A percentile compares a stretch with the other conserved stretches of the same genome.
Evolutionary conservation across 2,888 invertebrate species (phyloP).

Genomic region (Ornithoptera priamus): DNA sequence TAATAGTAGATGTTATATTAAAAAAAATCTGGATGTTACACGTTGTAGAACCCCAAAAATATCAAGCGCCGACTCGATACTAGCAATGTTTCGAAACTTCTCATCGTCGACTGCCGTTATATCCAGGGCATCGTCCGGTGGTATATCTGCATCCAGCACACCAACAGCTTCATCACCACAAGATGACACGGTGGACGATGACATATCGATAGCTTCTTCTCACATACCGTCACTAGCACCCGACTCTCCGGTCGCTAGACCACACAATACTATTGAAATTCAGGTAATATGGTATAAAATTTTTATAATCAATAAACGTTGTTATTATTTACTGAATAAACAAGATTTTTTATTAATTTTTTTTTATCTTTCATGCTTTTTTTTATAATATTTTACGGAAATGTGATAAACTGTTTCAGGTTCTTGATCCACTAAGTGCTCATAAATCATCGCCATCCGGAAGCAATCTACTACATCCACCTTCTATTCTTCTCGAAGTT

Average conservation of each 20-base stretch:
- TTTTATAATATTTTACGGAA: background rate
- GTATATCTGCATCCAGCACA: constrained; percentile 84
- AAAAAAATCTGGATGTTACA: background rate
- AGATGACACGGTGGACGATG: constrained; percentile 85
- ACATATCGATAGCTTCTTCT: constrained; percentile 86
- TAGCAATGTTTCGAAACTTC: constrained; percentile 89
- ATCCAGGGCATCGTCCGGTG: constrained; percentile 81
- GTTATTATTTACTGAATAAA: too few relatives aligned
- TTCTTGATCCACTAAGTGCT: constrained; percentile 84
- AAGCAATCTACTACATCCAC: constrained; percentile 83
- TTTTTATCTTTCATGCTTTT: too few relatives aligned
- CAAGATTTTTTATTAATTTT: too few relatives aligned
- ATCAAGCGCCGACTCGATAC: constrained; percentile 88
- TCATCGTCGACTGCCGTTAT: constrained; percentile 82
- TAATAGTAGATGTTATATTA: background rate
- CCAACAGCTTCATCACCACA: constrained; percentile 88
- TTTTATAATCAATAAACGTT: too few relatives aligned
- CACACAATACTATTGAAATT: constrained; percentile 72
- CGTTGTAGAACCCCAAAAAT: constrained; percentile 81
- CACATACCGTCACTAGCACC: constrained; percentile 77
- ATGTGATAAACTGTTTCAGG: constrained; percentile 52
- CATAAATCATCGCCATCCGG: constrained; percentile 80
- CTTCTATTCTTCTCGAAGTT: constrained; percentile 88
- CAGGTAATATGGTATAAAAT: constrained; percentile 49
- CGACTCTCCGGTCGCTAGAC: constrained; percentile 81